Conservation (phyloP, 2,113 vertebrate genomes). For the Actenoides hombroni region DNA sequence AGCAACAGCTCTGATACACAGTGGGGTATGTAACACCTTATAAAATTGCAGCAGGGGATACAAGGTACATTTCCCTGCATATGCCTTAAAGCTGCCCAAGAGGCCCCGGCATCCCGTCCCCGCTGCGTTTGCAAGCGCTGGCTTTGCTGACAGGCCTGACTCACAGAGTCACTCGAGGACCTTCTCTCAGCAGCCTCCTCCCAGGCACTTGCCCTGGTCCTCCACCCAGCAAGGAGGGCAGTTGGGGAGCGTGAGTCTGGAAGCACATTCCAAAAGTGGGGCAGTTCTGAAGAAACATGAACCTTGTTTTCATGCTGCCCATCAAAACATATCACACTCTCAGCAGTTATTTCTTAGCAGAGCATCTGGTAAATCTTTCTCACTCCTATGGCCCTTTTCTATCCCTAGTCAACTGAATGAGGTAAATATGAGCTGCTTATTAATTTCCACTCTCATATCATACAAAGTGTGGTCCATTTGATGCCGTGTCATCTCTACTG, state of each 20-base stretch:
- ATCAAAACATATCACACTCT: neutral
- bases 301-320: neutral
- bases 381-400: neutral
- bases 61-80: neutral
- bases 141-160: neutral
- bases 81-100: neutral
- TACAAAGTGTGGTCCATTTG: fast-evolving
- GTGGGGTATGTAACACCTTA: neutral
- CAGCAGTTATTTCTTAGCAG: neutral
- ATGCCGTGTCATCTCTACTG: fast-evolving
- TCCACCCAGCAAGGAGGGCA: neutral
- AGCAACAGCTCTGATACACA: neutral
- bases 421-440: neutral
- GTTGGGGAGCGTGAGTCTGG: neutral
- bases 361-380: neutral
- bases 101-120: neutral
- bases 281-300: neutral
- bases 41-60: neutral
- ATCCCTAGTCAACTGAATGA: neutral
- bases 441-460: neutral
- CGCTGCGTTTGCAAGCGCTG: neutral
- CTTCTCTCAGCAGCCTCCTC: neutral
- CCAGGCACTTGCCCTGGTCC: neutral
- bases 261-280: neutral
- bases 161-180: fast-evolving